These are phyloP conservation scores for Triplophysa siluroides DNA, from an alignment of 2,113 vertebrate genomes.

Conservation along the genomic window DNA sequence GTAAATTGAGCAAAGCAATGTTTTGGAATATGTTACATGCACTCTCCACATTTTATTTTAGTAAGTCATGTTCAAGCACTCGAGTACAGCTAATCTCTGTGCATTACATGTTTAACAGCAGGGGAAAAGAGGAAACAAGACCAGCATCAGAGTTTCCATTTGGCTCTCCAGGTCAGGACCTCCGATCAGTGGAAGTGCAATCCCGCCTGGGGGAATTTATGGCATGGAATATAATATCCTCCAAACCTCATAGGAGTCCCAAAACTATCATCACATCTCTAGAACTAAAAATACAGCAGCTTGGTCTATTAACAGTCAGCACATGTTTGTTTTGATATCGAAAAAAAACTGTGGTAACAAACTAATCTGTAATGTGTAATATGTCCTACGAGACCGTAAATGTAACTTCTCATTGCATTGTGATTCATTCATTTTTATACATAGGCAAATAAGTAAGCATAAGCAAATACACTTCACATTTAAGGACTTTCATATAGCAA, in stretches of 20 bases:
- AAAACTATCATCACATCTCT: constrained; percentile 52
- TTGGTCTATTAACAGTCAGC: constrained; percentile 43
- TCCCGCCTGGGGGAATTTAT: constrained; percentile 52
- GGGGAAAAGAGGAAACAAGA: neutral
- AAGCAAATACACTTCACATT: too few relatives aligned
- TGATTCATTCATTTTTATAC: too few relatives aligned
- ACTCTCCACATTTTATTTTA: neutral
- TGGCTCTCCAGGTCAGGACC: constrained; percentile 41
- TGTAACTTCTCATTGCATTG: neutral
- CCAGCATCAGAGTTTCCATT: constrained; percentile 52
- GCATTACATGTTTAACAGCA: neutral
- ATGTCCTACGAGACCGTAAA: neutral
- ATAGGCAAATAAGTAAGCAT: too few relatives aligned
- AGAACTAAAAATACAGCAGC: constrained; percentile 55
- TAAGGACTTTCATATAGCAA: too few relatives aligned
- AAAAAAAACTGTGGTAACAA: neutral
- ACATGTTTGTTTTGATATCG: neutral
- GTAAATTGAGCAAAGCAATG: neutral
- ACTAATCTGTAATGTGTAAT: neutral
- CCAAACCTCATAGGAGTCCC: constrained; percentile 49
- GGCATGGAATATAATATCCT: constrained; percentile 53
- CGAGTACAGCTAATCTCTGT: constrained; percentile 17
- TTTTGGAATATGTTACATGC: neutral
- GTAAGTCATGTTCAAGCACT: constrained; percentile 1
- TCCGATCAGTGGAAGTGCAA: constrained; percentile 40